These are phyloP conservation scores for Labeo calbasu DNA, from an alignment of 2,797 vertebrate genomes.

Conservation along the genomic window DNA sequence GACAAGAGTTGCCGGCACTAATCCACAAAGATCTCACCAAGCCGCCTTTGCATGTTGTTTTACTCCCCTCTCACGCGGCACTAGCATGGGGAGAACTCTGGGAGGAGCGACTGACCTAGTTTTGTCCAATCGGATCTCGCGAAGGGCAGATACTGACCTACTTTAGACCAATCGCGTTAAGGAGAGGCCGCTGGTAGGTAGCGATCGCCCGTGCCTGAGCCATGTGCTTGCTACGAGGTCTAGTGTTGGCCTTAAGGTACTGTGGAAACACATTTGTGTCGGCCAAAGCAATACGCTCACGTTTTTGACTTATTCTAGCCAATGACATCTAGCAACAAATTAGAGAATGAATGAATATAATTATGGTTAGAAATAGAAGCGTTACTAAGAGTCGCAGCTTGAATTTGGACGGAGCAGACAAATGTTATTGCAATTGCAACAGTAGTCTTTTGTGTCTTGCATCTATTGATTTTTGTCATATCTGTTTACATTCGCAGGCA, in stretches of 20 bases:
- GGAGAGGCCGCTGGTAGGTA: slow-evolving; percentile 70
- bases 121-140: slow-evolving; percentile 81
- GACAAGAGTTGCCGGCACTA: slow-evolving; percentile 54
- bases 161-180: slow-evolving; percentile 75
- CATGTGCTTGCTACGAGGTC: slow-evolving; percentile 74
- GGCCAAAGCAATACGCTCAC: slow-evolving; percentile 49
- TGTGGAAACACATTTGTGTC: slow-evolving; percentile 50
- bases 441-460: not conserved
- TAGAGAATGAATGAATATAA: not conserved
- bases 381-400: not conserved
- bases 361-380: not conserved
- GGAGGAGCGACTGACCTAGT: slow-evolving; percentile 89
- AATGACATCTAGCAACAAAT: not conserved
- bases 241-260: slow-evolving; percentile 57
- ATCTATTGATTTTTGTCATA: not conserved
- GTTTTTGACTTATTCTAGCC: slow-evolving; percentile 50
- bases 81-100: slow-evolving; percentile 73
- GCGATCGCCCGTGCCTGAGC: slow-evolving; percentile 74
- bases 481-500: not conserved
- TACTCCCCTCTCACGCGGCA: slow-evolving; percentile 76
- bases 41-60: slow-evolving; percentile 51
- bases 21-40: slow-evolving; percentile 61
- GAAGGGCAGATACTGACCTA: slow-evolving; percentile 84
- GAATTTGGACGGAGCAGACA: not conserved
- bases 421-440: not conserved